Conservation (phyloP, 2,113 vertebrate species). For the Sceloporus tristichus region DNA sequence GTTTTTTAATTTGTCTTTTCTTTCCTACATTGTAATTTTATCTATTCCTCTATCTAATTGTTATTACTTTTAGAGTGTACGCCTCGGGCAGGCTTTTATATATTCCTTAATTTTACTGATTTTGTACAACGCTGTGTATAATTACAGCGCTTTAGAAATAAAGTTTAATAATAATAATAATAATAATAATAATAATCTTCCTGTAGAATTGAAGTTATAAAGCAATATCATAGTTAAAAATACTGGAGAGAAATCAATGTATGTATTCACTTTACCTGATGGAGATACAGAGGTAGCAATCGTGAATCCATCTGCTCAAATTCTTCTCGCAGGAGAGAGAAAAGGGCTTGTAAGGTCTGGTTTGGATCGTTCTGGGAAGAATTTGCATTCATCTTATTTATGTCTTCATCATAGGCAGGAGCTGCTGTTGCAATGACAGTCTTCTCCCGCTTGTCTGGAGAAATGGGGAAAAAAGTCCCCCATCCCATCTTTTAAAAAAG, state of each 20-base stretch:
- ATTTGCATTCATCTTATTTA: conserved; percentile 61
- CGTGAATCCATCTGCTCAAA: conserved; percentile 86
- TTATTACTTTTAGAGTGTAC: no score
- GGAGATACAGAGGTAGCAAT: conserved; percentile 89
- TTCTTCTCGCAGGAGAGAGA: conserved; percentile 85
- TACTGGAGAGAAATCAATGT: not conserved
- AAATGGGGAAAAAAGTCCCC: conserved; percentile 53
- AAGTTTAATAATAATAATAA: no score
- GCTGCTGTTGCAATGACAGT: conserved; percentile 13
- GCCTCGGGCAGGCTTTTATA: no score
- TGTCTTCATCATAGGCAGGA: conserved; percentile 40
- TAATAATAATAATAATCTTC: not conserved
- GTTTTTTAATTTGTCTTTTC: no score
- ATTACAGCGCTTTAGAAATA: no score
- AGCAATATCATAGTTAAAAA: not conserved
- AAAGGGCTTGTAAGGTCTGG: conserved; percentile 75
- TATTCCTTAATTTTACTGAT: no score
- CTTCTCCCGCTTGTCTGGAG: conserved; percentile 62
- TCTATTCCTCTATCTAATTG: no score
- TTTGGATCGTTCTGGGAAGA: conserved; percentile 63
- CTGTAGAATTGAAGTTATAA: not conserved
- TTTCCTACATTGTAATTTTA: no score
- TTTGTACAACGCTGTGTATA: no score
- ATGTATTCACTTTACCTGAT: conserved; percentile 84
- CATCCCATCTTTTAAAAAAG: conserved; percentile 28